phyloP scores from a whole-genome alignment of 2,888 invertebrate species.

The Criorhina ranunculi region DNA sequence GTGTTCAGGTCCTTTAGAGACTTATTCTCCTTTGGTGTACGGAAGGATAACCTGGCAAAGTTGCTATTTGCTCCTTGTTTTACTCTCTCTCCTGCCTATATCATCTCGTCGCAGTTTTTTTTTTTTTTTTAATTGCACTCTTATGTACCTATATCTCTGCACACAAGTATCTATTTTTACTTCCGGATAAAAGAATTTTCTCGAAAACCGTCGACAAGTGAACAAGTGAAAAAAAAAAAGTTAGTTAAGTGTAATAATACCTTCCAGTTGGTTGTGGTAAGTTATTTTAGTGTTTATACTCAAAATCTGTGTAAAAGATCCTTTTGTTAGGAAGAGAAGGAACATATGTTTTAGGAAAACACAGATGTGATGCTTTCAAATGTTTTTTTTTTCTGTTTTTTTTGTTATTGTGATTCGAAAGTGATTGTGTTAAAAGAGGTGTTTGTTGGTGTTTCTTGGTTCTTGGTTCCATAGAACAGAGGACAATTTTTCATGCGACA shows the following conservation, averaged over 20 bases:
- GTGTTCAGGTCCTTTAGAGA: slow-evolving; percentile 5
- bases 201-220: slow-evolving; percentile 23
- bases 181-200: slow-evolving; percentile 51
- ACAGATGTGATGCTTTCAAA: background rate
- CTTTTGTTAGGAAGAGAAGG: background rate
- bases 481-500: background rate
- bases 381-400: too few relatives aligned
- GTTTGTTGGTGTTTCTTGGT: background rate
- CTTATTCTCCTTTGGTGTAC: background rate
- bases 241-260: background rate
- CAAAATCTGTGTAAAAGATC: background rate
- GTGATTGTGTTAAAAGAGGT: background rate
- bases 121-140: slow-evolving; percentile 63
- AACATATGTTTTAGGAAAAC: slow-evolving; percentile 20
- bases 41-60: slow-evolving; percentile 42
- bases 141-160: slow-evolving; percentile 47
- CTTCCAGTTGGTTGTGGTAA: slow-evolving; percentile 42
- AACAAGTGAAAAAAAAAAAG: slow-evolving; percentile 8
- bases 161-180: slow-evolving; percentile 54
- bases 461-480: slow-evolving; percentile 26
- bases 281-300: slow-evolving; percentile 3
- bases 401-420: background rate
- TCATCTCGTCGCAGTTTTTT: slow-evolving; percentile 31
- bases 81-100: slow-evolving; percentile 17
- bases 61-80: slow-evolving; percentile 25